Conservation (phyloP, 2,113 vertebrate genomes). For the Montifringilla adamsi region DNA sequence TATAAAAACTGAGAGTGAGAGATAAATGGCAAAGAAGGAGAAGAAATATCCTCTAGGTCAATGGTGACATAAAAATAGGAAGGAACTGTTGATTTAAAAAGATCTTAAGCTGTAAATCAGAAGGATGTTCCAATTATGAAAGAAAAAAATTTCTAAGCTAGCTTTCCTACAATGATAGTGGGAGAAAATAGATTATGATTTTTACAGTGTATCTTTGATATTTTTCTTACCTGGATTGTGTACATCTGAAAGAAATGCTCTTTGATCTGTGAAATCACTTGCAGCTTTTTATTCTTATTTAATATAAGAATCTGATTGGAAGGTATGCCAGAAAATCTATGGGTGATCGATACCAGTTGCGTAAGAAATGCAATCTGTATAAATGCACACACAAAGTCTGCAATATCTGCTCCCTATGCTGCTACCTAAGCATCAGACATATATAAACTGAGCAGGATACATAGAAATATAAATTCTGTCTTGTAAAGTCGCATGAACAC, state of each 20-base stretch:
- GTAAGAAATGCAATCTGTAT: background rate
- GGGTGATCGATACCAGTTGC: background rate
- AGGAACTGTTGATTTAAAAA: background rate
- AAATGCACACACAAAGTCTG: background rate
- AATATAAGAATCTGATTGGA: background rate
- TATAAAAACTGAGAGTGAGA: background rate
- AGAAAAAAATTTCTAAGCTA: background rate
- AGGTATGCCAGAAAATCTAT: rapidly evolving
- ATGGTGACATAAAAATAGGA: background rate
- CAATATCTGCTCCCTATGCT: background rate
- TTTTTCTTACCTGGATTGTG: background rate
- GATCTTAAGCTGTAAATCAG: background rate
- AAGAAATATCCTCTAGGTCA: background rate
- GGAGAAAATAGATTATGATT: background rate
- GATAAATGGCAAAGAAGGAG: background rate
- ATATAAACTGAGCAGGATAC: background rate
- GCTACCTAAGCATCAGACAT: background rate
- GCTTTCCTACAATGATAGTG: background rate
- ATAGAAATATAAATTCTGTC: background rate
- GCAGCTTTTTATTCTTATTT: background rate
- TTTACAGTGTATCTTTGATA: background rate
- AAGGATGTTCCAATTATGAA: background rate
- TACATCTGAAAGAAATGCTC: background rate
- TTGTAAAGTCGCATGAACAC: background rate
- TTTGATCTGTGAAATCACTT: background rate